Evolutionary conservation across 2,888 invertebrate genomes (phyloP).

Genomic region (Coleophora deauratella): DNA sequence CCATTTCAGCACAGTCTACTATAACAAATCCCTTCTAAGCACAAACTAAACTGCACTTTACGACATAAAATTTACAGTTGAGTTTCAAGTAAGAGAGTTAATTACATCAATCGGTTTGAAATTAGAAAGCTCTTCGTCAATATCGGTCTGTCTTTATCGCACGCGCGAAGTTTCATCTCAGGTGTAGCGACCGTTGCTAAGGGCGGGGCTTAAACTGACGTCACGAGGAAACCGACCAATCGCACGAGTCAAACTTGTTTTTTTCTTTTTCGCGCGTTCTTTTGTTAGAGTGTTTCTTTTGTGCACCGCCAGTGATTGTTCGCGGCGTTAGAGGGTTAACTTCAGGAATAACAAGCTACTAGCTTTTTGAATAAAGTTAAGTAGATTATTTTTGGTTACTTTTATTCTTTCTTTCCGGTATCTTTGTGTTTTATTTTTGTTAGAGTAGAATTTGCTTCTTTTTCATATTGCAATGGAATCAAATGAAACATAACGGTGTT

Average conservation of each 20-base stretch:
- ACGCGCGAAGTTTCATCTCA: slow-evolving; percentile 62
- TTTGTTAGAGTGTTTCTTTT: slow-evolving; percentile 55
- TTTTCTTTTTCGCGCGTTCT: slow-evolving; percentile 46
- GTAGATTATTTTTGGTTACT: slow-evolving; percentile 7
- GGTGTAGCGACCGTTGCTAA: slow-evolving; percentile 67
- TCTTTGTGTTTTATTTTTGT: neutral
- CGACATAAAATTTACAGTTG: fast-evolving
- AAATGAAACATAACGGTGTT: no score
- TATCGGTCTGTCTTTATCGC: slow-evolving; percentile 50
- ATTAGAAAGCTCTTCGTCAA: slow-evolving; percentile 28
- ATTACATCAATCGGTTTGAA: slow-evolving; percentile 19
- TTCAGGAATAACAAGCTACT: slow-evolving; percentile 40
- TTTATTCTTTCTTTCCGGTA: neutral
- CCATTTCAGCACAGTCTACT: slow-evolving; percentile 30
- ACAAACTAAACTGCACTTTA: slow-evolving; percentile 21
- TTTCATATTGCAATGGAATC: no score
- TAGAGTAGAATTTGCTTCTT: neutral
- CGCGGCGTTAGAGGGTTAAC: slow-evolving; percentile 36
- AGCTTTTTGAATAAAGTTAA: slow-evolving; percentile 15
- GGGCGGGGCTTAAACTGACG: slow-evolving; percentile 64
- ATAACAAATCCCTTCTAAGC: slow-evolving; percentile 7
- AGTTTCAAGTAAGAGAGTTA: slow-evolving; percentile 11
- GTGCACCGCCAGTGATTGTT: slow-evolving; percentile 44
- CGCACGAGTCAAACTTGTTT: slow-evolving; percentile 35
- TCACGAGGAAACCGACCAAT: slow-evolving; percentile 56